Conservation (phyloP, 2,888 invertebrate genomes). For the Drymonia ruficornis region DNA sequence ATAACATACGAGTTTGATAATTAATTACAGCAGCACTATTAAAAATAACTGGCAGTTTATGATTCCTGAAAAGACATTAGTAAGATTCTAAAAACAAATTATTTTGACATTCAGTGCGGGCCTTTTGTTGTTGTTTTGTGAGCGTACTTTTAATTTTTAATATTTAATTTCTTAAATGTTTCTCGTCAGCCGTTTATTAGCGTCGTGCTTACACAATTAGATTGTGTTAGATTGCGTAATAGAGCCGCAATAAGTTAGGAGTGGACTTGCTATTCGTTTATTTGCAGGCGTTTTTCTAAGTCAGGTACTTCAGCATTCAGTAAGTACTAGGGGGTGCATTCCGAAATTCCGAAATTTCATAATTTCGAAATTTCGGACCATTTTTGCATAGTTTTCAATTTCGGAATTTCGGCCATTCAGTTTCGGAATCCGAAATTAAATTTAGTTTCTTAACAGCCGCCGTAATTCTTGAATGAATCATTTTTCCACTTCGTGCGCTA, state of each 20-base stretch:
- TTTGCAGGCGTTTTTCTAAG: background rate
- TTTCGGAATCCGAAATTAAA: too few species aligned
- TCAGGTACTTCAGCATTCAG: background rate
- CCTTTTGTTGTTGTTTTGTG: conserved; percentile 49
- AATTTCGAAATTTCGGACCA: too few species aligned
- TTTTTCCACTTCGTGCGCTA: too few species aligned
- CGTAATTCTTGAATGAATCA: too few species aligned
- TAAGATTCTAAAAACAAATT: conserved; percentile 56
- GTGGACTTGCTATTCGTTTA: conserved; percentile 3
- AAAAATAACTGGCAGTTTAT: conserved; percentile 21
- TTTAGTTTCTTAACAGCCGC: too few species aligned
- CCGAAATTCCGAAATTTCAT: too few species aligned
- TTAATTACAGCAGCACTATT: background rate
- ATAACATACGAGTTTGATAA: background rate
- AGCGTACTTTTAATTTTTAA: conserved; percentile 48
- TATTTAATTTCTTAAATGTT: conserved; percentile 38
- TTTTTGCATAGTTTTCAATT: too few species aligned
- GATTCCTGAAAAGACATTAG: conserved; percentile 23
- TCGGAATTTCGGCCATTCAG: too few species aligned
- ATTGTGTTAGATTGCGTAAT: background rate
- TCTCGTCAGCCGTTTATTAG: conserved; percentile 15
- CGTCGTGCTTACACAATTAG: background rate
- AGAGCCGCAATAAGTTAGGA: background rate
- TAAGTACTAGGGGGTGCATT: background rate
- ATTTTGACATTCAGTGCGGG: conserved; percentile 41